Conservation (phyloP, 2,113 vertebrate genomes). For the Myiopsitta monachus region DNA sequence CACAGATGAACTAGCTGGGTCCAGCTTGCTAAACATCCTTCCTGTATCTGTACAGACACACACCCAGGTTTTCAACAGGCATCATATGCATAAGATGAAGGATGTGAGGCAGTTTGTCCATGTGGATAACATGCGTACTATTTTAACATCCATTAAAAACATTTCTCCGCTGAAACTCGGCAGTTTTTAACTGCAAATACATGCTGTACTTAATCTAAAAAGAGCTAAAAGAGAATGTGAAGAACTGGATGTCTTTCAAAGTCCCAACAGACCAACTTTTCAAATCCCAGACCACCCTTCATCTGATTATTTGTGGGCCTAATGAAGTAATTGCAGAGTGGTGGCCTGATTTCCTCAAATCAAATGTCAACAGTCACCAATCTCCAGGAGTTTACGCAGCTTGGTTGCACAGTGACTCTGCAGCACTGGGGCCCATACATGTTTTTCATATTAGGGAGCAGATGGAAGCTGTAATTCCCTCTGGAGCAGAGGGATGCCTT, state of each 20-base stretch:
- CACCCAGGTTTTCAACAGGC: background rate
- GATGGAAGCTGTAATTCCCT: slow-evolving; percentile 76
- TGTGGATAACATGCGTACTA: background rate
- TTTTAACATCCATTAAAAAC: background rate
- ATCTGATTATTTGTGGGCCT: slow-evolving; percentile 72
- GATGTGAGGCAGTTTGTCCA: background rate
- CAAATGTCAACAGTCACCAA: slow-evolving; percentile 68
- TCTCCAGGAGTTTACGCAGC: slow-evolving; percentile 32
- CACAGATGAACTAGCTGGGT: background rate
- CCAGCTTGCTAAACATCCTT: background rate
- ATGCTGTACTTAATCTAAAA: slow-evolving; percentile 1
- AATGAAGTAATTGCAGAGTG: slow-evolving; percentile 74
- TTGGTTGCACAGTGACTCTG: slow-evolving; percentile 47
- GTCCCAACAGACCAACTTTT: background rate
- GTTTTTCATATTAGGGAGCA: slow-evolving; percentile 78
- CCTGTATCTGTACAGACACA: background rate
- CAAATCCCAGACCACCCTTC: slow-evolving; percentile 76
- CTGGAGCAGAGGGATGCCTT: slow-evolving; percentile 59
- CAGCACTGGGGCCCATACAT: slow-evolving; percentile 5
- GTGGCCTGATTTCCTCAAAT: slow-evolving; percentile 58
- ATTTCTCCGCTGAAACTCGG: background rate
- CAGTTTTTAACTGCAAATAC: slow-evolving; percentile 14
- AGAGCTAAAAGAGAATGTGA: slow-evolving; percentile 16
- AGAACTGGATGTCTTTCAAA: background rate
- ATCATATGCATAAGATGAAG: background rate